Conservation (phyloP, 1,140 invertebrate species). For the Anastatus disparis region DNA sequence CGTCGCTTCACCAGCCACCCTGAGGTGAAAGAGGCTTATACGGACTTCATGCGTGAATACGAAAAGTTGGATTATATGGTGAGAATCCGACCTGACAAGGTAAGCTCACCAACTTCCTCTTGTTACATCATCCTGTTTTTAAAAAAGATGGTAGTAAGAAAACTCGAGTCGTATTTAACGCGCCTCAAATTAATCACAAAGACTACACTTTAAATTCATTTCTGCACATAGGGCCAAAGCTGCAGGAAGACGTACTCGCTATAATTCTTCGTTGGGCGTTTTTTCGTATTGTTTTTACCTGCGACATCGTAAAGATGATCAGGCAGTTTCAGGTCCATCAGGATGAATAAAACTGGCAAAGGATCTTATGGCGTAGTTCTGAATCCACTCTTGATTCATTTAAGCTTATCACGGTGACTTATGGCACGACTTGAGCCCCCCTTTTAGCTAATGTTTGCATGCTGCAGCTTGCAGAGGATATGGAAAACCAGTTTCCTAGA, state of each 20-base stretch:
- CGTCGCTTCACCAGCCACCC: too few species aligned
- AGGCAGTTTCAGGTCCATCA: not conserved
- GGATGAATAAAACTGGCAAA: not conserved
- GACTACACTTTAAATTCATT: not conserved
- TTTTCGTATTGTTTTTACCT: too few species aligned
- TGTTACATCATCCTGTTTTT: not conserved
- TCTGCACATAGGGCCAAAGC: not conserved
- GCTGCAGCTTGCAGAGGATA: not conserved
- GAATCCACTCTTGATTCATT: not conserved
- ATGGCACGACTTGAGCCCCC: not conserved
- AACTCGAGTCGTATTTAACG: not conserved
- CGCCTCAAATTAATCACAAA: not conserved
- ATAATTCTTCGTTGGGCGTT: not conserved
- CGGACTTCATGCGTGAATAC: too few species aligned
- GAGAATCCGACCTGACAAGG: too few species aligned
- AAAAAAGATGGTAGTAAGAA: not conserved
- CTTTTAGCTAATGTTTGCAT: not conserved
- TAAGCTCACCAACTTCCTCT: too few species aligned
- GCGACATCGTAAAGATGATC: too few species aligned
- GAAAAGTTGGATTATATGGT: too few species aligned
- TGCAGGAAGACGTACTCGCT: not conserved
- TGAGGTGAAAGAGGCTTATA: too few species aligned
- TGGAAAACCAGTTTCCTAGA: not conserved
- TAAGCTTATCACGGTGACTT: not conserved
- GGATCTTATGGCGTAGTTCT: not conserved